These are phyloP conservation scores for Thymelicus sylvestris DNA, from an alignment of 2,888 invertebrate species.

Conservation along the genomic window DNA sequence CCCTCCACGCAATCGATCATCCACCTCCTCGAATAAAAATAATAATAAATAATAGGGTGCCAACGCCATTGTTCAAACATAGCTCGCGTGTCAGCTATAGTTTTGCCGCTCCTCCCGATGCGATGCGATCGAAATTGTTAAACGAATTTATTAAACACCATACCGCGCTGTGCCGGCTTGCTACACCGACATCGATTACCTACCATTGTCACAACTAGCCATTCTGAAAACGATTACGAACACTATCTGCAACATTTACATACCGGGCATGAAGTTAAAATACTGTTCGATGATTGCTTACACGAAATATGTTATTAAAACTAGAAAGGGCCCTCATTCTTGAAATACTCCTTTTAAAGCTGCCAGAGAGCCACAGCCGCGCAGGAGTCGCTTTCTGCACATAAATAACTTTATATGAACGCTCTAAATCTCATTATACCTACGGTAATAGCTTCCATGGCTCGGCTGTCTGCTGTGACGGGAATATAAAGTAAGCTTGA, in stretches of 20 bases:
- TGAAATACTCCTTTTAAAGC: slow-evolving; percentile 6
- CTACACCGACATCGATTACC: slow-evolving; percentile 10
- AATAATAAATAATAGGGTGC: slow-evolving; percentile 78
- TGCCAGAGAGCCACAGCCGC: slow-evolving; percentile 43
- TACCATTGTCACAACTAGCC: slow-evolving; percentile 9
- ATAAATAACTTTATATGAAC: slow-evolving; percentile 82
- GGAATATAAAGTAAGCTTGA: slow-evolving; percentile 78
- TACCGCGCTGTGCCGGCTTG: slow-evolving; percentile 7
- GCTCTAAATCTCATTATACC: slow-evolving; percentile 81
- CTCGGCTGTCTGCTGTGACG: slow-evolving; percentile 75
- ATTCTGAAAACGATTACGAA: neutral
- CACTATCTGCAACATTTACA: slow-evolving; percentile 3
- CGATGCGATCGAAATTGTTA: slow-evolving; percentile 30
- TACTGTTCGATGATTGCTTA: too few relatives aligned
- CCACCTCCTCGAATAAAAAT: slow-evolving; percentile 79
- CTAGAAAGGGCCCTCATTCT: slow-evolving; percentile 1
- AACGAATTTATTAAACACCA: slow-evolving; percentile 27
- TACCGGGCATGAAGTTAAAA: neutral
- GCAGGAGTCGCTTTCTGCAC: slow-evolving; percentile 61
- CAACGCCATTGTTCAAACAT: slow-evolving; percentile 73
- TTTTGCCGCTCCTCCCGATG: slow-evolving; percentile 46
- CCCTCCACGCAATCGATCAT: slow-evolving; percentile 78
- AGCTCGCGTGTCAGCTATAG: slow-evolving; percentile 74
- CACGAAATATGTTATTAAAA: neutral
- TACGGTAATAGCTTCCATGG: slow-evolving; percentile 78